Base-by-base conservation (phyloP, 2,797 vertebrate species). In the Columba guinea region DNA sequence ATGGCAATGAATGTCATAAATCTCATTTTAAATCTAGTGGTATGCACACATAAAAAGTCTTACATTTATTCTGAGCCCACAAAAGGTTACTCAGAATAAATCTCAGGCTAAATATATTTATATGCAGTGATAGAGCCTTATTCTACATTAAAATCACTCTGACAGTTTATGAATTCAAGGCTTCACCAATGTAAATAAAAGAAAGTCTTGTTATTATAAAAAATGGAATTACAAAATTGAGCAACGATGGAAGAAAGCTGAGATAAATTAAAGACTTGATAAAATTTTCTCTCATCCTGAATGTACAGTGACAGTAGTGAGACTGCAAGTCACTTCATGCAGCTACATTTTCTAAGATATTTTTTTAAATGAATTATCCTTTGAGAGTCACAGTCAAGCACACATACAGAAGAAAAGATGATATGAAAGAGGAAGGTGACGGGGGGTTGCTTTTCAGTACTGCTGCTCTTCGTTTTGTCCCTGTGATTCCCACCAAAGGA, bases 101-200 rank as follows among this genome's bases (percentile, higher is more conserved):
- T 84, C 81, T 92, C 64, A 46, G 84, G 91, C 93, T 96, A 94
- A 96, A 93, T 90, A 80, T 93, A 96, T 96, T 96, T 96, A 88
- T 96, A 93, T 92, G 86, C 71, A 80, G 85, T 39, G 86, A 94
- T 94, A 95, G 94, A 95, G 79, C 60, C 83, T 84, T 95, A 84
- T 86, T 94, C 75, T 93, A 93, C 71, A 92, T 87, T 89, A 77
- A 94, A 95, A 95, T 94, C 83, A 82, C 49, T 70, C 70, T 94
- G 88, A 74, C 51, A 76, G 74, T 87, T 95, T 93, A 95, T 89
- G 84, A 94, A 95, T 92, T 95, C 93, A 95, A 85, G 75, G 46
- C 68, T 93, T 93, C 70, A 53, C 58, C 77, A 90, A 62, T 75
- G 83, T 95, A 96, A 96, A 96, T 93, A 95, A 93, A 97, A 95